phyloP scores from a whole-genome alignment of 2,113 vertebrate genomes.

The Rhagologus leucostigma region DNA sequence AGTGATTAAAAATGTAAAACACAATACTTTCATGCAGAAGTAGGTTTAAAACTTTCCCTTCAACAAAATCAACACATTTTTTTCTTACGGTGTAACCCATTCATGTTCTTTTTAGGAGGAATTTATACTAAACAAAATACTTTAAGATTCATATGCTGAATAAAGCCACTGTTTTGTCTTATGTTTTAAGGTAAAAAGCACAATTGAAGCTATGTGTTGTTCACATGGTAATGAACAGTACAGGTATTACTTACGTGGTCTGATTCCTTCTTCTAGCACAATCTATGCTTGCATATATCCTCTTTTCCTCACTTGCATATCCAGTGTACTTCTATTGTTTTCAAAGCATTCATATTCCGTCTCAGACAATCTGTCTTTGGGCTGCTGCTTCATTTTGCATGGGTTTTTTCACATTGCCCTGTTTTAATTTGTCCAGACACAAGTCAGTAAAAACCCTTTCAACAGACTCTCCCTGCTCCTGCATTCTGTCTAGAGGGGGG shows the following conservation, averaged over 20 bases:
- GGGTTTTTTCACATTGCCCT: neutral
- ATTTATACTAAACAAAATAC: neutral
- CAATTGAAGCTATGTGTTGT: neutral
- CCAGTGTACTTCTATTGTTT: neutral
- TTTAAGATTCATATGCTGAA: neutral
- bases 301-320: neutral
- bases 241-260: neutral
- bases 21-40: neutral
- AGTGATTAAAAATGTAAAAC: neutral
- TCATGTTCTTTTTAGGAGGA: neutral
- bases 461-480: neutral
- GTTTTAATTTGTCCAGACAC: neutral
- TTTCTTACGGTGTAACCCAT: neutral
- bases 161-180: neutral
- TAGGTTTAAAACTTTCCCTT: neutral
- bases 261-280: neutral
- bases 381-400: neutral
- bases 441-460: rapidly evolving
- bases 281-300: neutral
- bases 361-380: neutral
- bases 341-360: neutral
- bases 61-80: neutral
- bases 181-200: neutral
- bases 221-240: neutral
- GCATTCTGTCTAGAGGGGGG: neutral